Base-by-base conservation (phyloP, 1,140 invertebrate species). In the Cyphomyrmex costatus region DNA sequence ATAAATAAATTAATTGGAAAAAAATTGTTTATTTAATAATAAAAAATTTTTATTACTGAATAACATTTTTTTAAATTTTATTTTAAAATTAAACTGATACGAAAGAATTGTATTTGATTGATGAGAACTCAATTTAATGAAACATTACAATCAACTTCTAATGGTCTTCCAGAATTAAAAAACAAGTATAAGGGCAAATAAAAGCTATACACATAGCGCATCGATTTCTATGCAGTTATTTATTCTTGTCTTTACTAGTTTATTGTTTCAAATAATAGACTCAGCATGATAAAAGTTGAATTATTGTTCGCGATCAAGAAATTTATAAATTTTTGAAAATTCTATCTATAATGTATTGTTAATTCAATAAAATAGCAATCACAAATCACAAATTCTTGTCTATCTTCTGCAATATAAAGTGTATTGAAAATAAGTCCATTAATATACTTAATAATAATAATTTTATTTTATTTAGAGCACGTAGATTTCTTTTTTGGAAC, bases 221-320 rank as follows among this genome's bases (percentile, higher is more conserved):
- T 42, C 2, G 1, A 42, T 42, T 42, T 42, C 1, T 2, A 0
- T 10, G 8, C 10, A 42, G 1, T 42, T 42, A 42, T 42, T 42
- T 42, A 42, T 42, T 42, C 10, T 42, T 42, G 36, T 42, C 10
- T 42, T 42, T 42, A 42, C 8, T 42, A 42, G 8, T 42, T 42
- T 42, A 42, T 42, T 42, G 10, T 42, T 63, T 42, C 7, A 42
- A 46, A 6, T 14, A 49, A 51, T 19, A 1, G 30, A 58, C 16
- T 42, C 19, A 6, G 19, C 8, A 42, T 66, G 12, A 79, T 53
- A 51, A 79, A 68, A 33, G 53, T 79, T 61, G 51, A 80, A 70
- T 80, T 61, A 61, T 24, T 53, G 1, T 19, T 46, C 14, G 0
- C 10, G 21, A 68, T 49, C 1, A 71, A 79, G 30, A 36, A 71